A percentile compares a stretch with the other conserved stretches of the same genome.
phyloP scores from a whole-genome alignment of 2,113 vertebrate species.

The Catagonus wagneri region DNA sequence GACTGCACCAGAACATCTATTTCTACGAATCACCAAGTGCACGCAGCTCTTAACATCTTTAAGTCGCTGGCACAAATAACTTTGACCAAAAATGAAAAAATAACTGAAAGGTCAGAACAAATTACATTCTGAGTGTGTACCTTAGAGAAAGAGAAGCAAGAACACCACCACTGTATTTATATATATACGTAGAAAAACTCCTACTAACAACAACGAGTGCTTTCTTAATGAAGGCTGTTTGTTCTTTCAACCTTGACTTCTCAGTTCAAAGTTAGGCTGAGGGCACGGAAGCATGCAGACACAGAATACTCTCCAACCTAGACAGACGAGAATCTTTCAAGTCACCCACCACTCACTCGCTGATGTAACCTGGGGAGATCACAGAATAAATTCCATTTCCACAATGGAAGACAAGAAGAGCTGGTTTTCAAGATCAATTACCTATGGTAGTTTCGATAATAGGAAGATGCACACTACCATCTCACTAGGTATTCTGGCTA shows the following conservation, averaged over 20 bases:
- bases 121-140: neutral
- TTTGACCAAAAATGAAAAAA: conserved; percentile 41
- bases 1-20: neutral
- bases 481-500: neutral
- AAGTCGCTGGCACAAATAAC: conserved; percentile 21
- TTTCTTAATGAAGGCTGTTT: neutral
- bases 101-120: conserved; percentile 42
- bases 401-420: neutral
- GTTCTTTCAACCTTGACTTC: neutral
- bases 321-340: neutral
- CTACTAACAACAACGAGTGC: neutral
- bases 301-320: neutral
- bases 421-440: neutral
- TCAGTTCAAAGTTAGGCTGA: neutral
- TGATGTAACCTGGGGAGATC: neutral
- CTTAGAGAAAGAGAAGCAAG: neutral
- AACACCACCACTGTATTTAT: neutral
- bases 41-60: neutral
- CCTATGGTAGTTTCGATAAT: neutral
- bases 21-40: neutral
- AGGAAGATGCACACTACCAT: neutral
- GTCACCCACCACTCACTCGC: neutral
- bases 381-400: neutral
- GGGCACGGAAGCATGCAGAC: neutral
- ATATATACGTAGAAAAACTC: neutral